phyloP scores from a whole-genome alignment of 2,113 vertebrate genomes.

The Coturnix japonica region DNA sequence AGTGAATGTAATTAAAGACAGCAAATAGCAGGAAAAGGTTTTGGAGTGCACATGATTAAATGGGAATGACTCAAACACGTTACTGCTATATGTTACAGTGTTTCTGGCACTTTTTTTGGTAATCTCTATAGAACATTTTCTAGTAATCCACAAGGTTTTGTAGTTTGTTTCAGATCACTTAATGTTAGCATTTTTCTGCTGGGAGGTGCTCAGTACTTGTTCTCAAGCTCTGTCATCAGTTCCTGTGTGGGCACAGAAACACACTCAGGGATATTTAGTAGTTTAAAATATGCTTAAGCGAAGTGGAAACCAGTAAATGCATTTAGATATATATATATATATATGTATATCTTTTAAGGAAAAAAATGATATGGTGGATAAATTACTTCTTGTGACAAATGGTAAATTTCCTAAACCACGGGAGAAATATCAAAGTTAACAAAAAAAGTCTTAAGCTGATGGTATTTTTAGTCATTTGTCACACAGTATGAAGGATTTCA shows the following conservation, averaged over 20 bases:
- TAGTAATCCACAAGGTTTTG: not conserved
- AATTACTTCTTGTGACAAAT: slow-evolving; percentile 37
- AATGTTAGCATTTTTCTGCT: not conserved
- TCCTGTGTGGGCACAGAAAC: not conserved
- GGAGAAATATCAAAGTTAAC: not conserved
- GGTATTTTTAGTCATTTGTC: slow-evolving; percentile 74
- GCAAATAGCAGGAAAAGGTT: not conserved
- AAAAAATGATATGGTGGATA: not conserved
- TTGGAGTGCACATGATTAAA: not conserved
- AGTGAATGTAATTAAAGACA: not conserved
- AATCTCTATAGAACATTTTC: not conserved
- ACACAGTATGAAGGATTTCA: slow-evolving; percentile 56
- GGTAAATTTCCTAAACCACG: slow-evolving; percentile 34
- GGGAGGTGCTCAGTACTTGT: not conserved
- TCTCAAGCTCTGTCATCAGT: not conserved
- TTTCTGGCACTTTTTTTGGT: not conserved
- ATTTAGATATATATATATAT: too few relatives aligned
- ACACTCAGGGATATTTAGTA: not conserved
- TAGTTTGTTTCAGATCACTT: not conserved
- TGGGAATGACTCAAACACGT: not conserved
- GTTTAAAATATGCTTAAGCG: not conserved
- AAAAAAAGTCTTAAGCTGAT: slow-evolving; percentile 28
- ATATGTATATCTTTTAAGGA: too few relatives aligned
- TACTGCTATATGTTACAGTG: not conserved
- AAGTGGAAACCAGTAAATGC: not conserved